Base-by-base conservation (phyloP, 2,113 vertebrate genomes). In the Ageneiosus marmoratus region DNA sequence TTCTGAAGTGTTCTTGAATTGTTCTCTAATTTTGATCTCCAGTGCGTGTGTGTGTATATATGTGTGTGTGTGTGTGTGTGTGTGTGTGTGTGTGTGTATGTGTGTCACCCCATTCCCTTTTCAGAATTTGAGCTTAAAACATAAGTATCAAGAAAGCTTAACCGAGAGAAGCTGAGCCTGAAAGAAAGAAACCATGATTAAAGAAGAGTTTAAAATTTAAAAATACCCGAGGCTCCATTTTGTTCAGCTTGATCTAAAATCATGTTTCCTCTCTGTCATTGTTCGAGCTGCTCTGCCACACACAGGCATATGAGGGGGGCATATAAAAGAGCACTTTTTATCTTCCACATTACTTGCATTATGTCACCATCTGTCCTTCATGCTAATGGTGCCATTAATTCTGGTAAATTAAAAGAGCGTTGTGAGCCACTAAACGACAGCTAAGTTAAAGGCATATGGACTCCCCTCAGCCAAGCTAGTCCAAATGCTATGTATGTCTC, bases 131-230 rank as follows among this genome's bases (percentile, higher is more conserved):
- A 81, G 29, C 69, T 53, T 32, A 56, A 37, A 74, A 27, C 53
- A 56, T 16, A 58, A 67, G 55, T 53, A 41, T 37, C 60, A 51
- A 76, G 62, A 63, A 51, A 63, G 72, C 34, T 20, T 78, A n/a
- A 86, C 13, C 69, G 41, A 55, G 29, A 62, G 44, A 63, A 16
- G 29, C 13, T 44, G 32, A 9, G 56, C 58, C 27, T 18, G 24
- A 63, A 37, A 48, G 32, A 55, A 72, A 46, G 56, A 29, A 22
- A 29, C 12, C 6, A 27, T 32, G 27, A 58, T 79, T 58, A 72
- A 72, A 84, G 76, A 4, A 78, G 63, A 72, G 32, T 34, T 83
- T 58, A 56, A 83, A 62, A 56, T 83, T 48, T 83, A 77, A 83
- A 78, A 77, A 83, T 83, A 77, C 50, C 37, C n/a, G 5, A 77